Evolutionary conservation across 2,113 vertebrate genomes (phyloP), one percentile per base, ranked within the genome.

Genomic region (Abramis brama): DNA sequence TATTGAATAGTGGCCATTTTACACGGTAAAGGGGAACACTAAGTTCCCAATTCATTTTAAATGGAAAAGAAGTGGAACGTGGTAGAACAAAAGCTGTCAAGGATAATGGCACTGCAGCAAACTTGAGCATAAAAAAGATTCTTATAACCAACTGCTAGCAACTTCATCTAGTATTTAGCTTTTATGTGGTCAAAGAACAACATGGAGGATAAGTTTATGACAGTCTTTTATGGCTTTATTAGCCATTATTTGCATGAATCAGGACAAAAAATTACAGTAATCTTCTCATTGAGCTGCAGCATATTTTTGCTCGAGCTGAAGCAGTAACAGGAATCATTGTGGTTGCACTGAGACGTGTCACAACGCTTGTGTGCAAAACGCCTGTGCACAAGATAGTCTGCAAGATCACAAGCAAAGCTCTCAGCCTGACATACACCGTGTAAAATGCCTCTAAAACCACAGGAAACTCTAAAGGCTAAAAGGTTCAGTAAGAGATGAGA

Each of bases 401-500:
- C 75, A 30, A 30, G 75, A 27, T 5, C 27, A 52, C 25, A 55
- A 75, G 27, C 45, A 21, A 73, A 55, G 50, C 15, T 23, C 19
- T 17, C 50, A 1, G 15, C 45, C 25, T 12, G 8, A 9, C 13
- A 17, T 15, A 9, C 11, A 33, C 45, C 25, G 27, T 52, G 75
- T 77, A 77, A 77, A 77, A 52, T 77, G 47, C 47, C 75, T 55
- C 33, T 43, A 7, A 77, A 25, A 82, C 45, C 64, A 82, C 62
- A 70, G n/a, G 30, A 52, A 82, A 82, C 47, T 55, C 7, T 75
- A 76, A 30, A 6, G 5, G 52, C 27, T 25, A 45, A 78, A 78
- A 21, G 15, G 39, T 66, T 94, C 92, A 93, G 62, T 77, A 70
- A 82, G 43, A 70, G 11, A 30, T 82, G 52, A 79, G 55, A 12